Conservation (phyloP, 2,797 vertebrate species). For the Geotrypetes seraphini region DNA sequence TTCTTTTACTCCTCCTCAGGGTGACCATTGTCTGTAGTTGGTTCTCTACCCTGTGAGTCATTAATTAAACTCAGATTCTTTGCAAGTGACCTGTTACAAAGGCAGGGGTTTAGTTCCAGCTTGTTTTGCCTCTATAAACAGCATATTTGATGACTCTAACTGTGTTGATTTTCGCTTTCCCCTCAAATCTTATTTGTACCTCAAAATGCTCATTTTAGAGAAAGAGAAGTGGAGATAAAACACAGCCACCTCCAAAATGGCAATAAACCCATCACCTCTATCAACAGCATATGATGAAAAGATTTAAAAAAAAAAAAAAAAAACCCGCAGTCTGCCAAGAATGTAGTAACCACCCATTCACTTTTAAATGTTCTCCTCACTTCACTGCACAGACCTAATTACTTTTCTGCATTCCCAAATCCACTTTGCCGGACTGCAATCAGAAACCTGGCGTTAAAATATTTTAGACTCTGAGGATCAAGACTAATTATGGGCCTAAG, state of each 20-base stretch:
- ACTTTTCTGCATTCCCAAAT: conserved; percentile 84
- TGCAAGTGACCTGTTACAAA: conserved; percentile 36
- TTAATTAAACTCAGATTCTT: conserved; percentile 52
- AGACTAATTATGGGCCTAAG: conserved; percentile 70
- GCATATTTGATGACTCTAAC: conserved; percentile 31
- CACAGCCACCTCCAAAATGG: conserved; percentile 77
- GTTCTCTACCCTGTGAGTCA: conserved; percentile 40
- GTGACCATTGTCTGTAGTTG: conserved; percentile 42
- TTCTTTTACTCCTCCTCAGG: conserved; percentile 44
- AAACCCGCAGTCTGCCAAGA: conserved; percentile 72
- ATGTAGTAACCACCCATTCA: conserved; percentile 89
- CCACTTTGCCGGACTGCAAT: conserved; percentile 63
- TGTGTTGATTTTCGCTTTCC: conserved; percentile 29
- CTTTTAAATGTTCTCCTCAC: conserved; percentile 96
- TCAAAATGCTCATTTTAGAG: conserved; percentile 42
- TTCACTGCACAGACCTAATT: conserved; percentile 93
- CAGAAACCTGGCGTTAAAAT: conserved; percentile 73
- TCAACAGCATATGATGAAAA: conserved; percentile 82
- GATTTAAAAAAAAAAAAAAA: conserved; percentile 72
- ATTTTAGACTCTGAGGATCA: conserved; percentile 71
- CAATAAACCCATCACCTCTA: conserved; percentile 96
- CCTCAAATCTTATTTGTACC: conserved; percentile 31
- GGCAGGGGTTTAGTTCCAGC: conserved; percentile 27
- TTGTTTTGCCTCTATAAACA: conserved; percentile 30
- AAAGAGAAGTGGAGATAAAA: conserved; percentile 54